Evolutionary conservation across 1,140 invertebrate species (phyloP), one percentile per base, ranked within the genome.

Genomic region (Pseudomyrmex concolor): DNA sequence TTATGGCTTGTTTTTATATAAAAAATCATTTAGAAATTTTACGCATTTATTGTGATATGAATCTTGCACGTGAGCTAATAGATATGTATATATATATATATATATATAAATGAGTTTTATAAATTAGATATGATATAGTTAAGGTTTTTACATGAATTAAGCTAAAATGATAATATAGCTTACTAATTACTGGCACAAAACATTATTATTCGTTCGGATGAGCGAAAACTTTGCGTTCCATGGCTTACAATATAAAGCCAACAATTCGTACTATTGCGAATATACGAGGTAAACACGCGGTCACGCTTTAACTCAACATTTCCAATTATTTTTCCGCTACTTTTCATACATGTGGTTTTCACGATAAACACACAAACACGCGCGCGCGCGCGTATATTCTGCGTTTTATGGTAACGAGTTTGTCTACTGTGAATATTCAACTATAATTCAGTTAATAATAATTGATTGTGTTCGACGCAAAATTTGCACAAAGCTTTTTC

Each of bases 151-250:
- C 25, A 64, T 3, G 12, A 70, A 70, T 70, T n/a, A 7, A 19
- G 3, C 5, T 57, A 19, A 50, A 70, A 70, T 59, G 15, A 59
- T 70, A 66, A 55, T 12, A 13, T 25, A 70, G 4, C 10, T 48
- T 60, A 70, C 70, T 80, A 80, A 80, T 80, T 59, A 59, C 10
- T 48, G 54, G 34, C 15, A 12, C 15, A 2, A 59, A 45, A 34
- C 34, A 34, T 34, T 13, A 80, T 80, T 68, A 70, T 70, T n/a
- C 45, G 76, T 54, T 80, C 67, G 54, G 43, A 19, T 50, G 54
- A 80, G 76, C 22, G 43, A 70, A 59, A 78, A 68, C 43, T 68
- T 59, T 34, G 34, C 54, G 73, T 48, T 59, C 10, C 54, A 34
- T 45, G 51, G 9, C 59, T 80, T 77, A 34, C 34, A 77, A 77